These are phyloP conservation scores for Drosophila asahinai DNA, from an alignment of 1,140 invertebrate genomes.

Conservation along the genomic window DNA sequence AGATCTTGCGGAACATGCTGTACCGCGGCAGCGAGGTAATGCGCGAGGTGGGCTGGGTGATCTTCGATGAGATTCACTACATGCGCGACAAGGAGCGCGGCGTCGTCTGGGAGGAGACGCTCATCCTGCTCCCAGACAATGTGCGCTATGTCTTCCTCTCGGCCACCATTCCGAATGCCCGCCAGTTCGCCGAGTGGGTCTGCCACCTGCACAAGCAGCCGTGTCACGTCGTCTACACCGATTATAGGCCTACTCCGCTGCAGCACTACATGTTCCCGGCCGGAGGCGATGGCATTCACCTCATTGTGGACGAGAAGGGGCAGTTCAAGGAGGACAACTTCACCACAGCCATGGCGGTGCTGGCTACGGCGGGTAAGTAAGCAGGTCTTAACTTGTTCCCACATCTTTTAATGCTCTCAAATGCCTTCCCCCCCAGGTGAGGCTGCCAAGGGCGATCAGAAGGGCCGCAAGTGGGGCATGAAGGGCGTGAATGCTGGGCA, in stretches of 20 bases:
- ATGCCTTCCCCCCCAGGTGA: constrained; percentile 85
- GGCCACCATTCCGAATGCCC: constrained; percentile 99
- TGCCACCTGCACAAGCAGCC: constrained; percentile 98
- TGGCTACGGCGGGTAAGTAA: constrained; percentile 88
- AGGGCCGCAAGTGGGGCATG: constrained; percentile 89
- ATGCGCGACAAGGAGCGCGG: constrained; percentile 99
- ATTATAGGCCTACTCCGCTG: constrained; percentile 98
- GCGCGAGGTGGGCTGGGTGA: constrained; percentile 99
- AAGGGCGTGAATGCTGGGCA: constrained; percentile 88
- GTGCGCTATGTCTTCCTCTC: constrained; percentile 99
- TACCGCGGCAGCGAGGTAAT: constrained; percentile 99
- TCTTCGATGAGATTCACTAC: constrained; percentile 99
- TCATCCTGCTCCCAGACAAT: constrained; percentile 98
- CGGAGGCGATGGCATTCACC: constrained; percentile 96
- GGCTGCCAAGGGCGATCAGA: constrained; percentile 90
- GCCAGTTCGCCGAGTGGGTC: constrained; percentile 99
- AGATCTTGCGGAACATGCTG: constrained; percentile 99
- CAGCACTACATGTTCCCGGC: constrained; percentile 98
- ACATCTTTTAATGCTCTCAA: too few species aligned
- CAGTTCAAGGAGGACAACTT: constrained; percentile 99
- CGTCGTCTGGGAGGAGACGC: constrained; percentile 99
- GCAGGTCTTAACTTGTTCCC: neutral
- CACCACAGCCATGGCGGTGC: constrained; percentile 96
- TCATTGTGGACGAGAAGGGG: constrained; percentile 97
- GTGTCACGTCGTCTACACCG: constrained; percentile 99